A percentile compares a stretch with the other conserved stretches of the same genome.
Evolutionary conservation across 2,888 invertebrate genomes (phyloP).

Genomic region (Heteromyza rotundicornis): DNA sequence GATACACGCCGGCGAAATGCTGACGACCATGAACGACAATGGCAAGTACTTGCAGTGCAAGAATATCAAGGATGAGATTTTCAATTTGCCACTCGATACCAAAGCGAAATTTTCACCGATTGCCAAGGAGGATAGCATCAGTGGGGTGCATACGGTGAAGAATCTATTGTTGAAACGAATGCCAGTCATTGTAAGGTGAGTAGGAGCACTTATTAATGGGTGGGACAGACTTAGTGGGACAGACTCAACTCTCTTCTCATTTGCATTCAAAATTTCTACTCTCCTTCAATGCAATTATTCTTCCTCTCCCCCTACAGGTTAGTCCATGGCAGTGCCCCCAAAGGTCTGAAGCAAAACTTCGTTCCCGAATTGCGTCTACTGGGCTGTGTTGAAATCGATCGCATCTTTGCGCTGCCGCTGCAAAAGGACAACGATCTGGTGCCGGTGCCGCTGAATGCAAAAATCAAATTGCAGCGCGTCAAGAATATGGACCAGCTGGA

Average conservation of each 20-base stretch:
- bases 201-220: conserved; percentile 11
- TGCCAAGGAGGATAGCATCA: conserved; percentile 91
- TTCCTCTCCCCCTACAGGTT: conserved; percentile 62
- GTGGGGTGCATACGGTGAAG: conserved; percentile 91
- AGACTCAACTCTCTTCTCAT: no score
- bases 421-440: conserved; percentile 82
- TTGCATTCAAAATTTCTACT: no score
- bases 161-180: conserved; percentile 87
- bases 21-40: conserved; percentile 77
- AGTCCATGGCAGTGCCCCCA: conserved; percentile 87
- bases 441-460: conserved; percentile 84
- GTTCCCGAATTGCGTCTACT: conserved; percentile 83
- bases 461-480: conserved; percentile 82
- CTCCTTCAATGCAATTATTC: no score
- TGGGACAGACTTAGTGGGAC: no score
- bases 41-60: conserved; percentile 86
- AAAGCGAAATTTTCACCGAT: conserved; percentile 91
- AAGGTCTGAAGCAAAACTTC: conserved; percentile 83
- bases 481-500: conserved; percentile 82
- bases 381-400: conserved; percentile 84
- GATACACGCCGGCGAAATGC: conserved; percentile 82
- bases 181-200: conserved; percentile 84
- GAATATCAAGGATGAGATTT: conserved; percentile 82
- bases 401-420: conserved; percentile 80
- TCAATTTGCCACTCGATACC: conserved; percentile 84